Base-by-base conservation (phyloP, 2,797 vertebrate genomes). In the Benthosema pterotum region DNA sequence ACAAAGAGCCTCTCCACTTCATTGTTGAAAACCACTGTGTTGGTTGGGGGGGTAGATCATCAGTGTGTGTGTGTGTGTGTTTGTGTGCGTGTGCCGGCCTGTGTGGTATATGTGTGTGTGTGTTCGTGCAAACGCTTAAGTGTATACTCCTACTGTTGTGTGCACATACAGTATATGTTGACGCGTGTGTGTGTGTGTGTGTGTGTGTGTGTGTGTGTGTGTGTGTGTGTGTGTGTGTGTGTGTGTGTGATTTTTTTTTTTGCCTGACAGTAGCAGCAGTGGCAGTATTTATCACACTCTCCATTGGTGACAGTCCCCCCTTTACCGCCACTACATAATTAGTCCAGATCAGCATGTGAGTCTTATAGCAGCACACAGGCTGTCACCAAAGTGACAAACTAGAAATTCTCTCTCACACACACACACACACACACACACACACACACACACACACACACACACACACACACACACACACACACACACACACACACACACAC, bases 341-440 rank as follows among this genome's bases (percentile, higher is more conserved):
- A 94, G 90, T 93, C 90, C 88, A 92, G 91, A 92, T 94, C 92
- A 93, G 89, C 91, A 91, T 89, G 89, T 90, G 85, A 90, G 90
- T 89, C 89, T 92, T 88, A n/a, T n/a, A 76, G 75, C 88, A 90
- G 92, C 90, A 88, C 90, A 88, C 86, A 86, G 79, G 84, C 92
- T 94, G 92, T 94, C 92, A 92, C 79, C 83, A 86, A 91, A 90
- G 89, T 93, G 92, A 93, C 92, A 93, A 93, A 89, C 89, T 90
- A 89, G 85, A 91, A 91, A 87, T 90, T 89, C 32, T 38, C 87
- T n/a, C n/a, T n/a, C n/a, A n/a, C n/a, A n/a, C n/a, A n/a, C n/a
- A n/a, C n/a, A n/a, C n/a, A n/a, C n/a, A n/a, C n/a, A n/a, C n/a
- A n/a, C n/a, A n/a, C n/a, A n/a, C n/a, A n/a, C n/a, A n/a, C n/a